A percentile compares a stretch with the other conserved stretches of the same genome.
Conservation (phyloP, 2,113 vertebrate species). For the Plecotus auritus region DNA sequence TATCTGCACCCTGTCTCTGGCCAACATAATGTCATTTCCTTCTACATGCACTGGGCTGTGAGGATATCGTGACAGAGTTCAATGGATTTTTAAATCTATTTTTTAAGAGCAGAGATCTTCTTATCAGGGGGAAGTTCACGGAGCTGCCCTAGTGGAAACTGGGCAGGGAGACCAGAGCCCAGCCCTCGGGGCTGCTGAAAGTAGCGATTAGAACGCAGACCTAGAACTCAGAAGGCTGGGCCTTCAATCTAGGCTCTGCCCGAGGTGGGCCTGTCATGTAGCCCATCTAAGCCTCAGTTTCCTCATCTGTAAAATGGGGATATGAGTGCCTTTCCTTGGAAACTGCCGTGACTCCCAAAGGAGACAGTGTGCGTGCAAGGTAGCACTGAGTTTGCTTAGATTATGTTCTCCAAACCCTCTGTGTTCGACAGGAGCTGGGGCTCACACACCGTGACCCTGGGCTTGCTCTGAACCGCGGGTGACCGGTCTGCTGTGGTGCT, state of each 20-base stretch:
- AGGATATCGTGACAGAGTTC: not conserved
- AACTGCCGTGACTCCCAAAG: not conserved
- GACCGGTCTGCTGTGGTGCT: not conserved
- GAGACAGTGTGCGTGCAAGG: not conserved
- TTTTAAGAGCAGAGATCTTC: not conserved
- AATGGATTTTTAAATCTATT: not conserved
- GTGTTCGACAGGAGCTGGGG: not conserved
- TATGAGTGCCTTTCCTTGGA: not conserved
- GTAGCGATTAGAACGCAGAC: not conserved
- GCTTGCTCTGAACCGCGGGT: not conserved
- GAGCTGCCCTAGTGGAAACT: not conserved
- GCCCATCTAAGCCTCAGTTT: constrained; percentile 34
- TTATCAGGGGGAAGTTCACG: not conserved
- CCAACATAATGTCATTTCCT: constrained; percentile 28
- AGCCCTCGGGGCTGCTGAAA: not conserved
- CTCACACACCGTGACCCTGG: not conserved
- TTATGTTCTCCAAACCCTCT: not conserved
- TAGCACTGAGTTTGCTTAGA: not conserved
- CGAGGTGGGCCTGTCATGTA: not conserved
- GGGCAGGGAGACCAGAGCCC: not conserved
- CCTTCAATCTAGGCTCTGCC: not conserved
- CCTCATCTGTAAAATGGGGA: constrained; percentile 26
- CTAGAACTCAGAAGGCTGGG: not conserved
- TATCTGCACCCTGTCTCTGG: not conserved
- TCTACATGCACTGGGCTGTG: not conserved